These are phyloP conservation scores for Diachasmimorpha longicaudata DNA, from an alignment of 1,140 invertebrate species.

Conservation along the genomic window DNA sequence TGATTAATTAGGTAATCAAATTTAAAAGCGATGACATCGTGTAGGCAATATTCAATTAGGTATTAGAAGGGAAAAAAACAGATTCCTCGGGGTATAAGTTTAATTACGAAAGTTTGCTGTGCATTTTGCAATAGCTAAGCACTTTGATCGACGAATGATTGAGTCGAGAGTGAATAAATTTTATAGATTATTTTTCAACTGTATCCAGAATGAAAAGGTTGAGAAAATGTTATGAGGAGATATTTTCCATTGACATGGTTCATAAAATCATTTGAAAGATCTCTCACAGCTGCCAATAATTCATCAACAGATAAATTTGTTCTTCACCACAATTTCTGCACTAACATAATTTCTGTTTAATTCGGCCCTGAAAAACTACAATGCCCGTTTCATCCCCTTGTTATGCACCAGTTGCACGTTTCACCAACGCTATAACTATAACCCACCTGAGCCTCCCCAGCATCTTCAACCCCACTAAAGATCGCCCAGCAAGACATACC, in stretches of 20 bases:
- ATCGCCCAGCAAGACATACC: not conserved
- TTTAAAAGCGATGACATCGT: not conserved
- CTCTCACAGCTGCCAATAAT: not conserved
- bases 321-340: not conserved
- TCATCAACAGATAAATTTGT: not conserved
- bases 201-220: no score
- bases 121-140: not conserved
- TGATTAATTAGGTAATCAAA: slow-evolving; percentile 3
- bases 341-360: no score
- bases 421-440: not conserved
- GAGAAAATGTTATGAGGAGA: no score
- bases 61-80: not conserved
- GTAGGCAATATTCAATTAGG: not conserved
- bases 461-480: not conserved
- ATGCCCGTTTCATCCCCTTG: not conserved
- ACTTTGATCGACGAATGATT: not conserved
- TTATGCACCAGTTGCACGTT: slow-evolving; percentile 5
- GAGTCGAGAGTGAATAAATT: not conserved
- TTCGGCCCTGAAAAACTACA: not conserved
- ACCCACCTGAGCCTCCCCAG: not conserved
- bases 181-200: no score
- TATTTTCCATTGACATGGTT: no score
- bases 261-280: no score
- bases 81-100: not conserved
- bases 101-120: not conserved